Conservation (phyloP, 2,888 invertebrate genomes). For the Serrognathus titanus region DNA sequence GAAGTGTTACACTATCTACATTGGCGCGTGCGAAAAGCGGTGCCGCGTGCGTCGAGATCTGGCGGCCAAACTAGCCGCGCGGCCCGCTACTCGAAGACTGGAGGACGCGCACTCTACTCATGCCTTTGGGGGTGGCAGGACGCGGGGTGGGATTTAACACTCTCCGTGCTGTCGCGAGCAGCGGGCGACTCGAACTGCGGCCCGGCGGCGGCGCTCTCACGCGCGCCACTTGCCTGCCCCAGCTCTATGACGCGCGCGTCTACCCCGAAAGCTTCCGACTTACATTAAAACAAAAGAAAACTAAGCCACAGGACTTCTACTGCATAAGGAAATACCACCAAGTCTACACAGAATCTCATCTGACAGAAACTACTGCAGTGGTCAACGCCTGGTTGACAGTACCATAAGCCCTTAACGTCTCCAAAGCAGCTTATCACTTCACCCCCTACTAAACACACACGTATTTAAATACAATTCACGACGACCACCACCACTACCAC, state of each 20-base stretch:
- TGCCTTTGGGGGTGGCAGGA: conserved; percentile 43
- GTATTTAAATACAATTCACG: too few species aligned
- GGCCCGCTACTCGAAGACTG: conserved; percentile 48
- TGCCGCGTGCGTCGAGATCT: conserved; percentile 28
- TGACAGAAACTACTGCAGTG: too few species aligned
- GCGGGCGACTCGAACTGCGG: conserved; percentile 45
- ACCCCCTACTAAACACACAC: too few species aligned
- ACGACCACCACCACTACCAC: too few species aligned
- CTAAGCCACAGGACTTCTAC: not conserved
- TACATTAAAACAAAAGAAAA: conserved; percentile 1
- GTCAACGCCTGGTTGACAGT: too few species aligned
- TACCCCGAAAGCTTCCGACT: conserved; percentile 24
- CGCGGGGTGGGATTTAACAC: conserved; percentile 41
- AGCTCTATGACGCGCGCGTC: conserved; percentile 23
- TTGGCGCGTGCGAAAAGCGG: conserved; percentile 27
- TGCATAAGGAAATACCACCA: not conserved
- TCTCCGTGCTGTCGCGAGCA: conserved; percentile 44
- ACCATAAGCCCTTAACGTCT: too few species aligned
- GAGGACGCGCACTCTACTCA: conserved; percentile 45
- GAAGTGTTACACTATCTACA: conserved; percentile 34
- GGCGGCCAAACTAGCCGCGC: conserved; percentile 44
- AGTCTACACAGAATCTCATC: too few species aligned
- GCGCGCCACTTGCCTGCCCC: conserved; percentile 35
- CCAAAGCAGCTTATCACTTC: too few species aligned
- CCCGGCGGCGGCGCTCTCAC: conserved; percentile 44